phyloP scores from a whole-genome alignment of 37 sponge, comb jelly and placozoan genomes.

The Amphimedon queenslandica region DNA sequence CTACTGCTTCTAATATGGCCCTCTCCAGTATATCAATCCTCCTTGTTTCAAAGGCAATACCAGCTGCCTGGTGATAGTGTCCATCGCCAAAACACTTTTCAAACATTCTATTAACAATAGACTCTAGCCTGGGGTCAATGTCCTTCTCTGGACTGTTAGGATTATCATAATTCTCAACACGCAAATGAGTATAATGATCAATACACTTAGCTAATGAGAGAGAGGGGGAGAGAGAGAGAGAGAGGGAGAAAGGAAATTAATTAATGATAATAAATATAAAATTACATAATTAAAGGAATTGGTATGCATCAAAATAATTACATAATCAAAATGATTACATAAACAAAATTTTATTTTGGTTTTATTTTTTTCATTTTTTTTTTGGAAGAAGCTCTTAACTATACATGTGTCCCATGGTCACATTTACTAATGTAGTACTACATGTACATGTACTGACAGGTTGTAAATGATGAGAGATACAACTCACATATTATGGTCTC shows the following conservation, averaged over 20 bases:
- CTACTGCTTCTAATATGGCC: constrained; percentile 77
- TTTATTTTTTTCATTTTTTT: no score
- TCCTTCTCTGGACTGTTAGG: constrained; percentile 14
- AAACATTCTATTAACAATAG: constrained; percentile 93
- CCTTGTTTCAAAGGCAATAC: constrained; percentile 92
- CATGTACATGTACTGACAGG: not conserved
- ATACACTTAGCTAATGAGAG: constrained; percentile 72
- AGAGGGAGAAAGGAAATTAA: not conserved
- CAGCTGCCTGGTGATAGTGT: constrained; percentile 91
- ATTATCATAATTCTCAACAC: constrained; percentile 63
- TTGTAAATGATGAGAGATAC: not conserved
- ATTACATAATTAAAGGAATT: no score
- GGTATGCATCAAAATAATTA: no score
- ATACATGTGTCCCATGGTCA: not conserved
- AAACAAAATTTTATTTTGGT: no score
- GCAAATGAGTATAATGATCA: constrained; percentile 76
- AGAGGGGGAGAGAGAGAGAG: not conserved
- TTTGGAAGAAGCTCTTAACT: not conserved
- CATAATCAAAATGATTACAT: no score
- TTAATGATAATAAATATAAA: no score
- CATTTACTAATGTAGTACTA: not conserved
- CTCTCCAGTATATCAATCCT: constrained; percentile 80
- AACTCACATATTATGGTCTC: constrained; percentile 91
- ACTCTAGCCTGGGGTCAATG: constrained; percentile 78
- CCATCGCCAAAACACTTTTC: constrained; percentile 77